These are phyloP conservation scores for Nannoperca australis DNA, from an alignment of 2,797 vertebrate species.

Conservation along the genomic window DNA sequence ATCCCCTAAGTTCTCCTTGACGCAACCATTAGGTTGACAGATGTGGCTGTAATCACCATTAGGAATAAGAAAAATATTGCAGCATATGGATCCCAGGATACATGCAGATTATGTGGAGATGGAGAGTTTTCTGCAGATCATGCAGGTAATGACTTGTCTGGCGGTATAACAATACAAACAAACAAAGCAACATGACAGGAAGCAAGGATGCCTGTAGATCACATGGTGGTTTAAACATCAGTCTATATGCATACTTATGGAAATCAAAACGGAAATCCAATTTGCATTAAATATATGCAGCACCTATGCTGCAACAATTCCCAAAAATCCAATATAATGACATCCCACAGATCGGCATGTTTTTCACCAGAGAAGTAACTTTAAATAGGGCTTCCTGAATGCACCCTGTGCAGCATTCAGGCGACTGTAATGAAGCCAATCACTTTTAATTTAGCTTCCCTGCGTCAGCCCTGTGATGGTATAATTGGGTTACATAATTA, in stretches of 20 bases:
- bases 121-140: slow-evolving; percentile 52
- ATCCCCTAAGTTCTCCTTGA: neutral
- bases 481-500: slow-evolving; percentile 85
- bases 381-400: slow-evolving; percentile 73
- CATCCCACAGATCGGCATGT: slow-evolving; percentile 42
- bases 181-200: slow-evolving; percentile 24
- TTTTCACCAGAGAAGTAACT: slow-evolving; percentile 65
- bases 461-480: slow-evolving; percentile 77
- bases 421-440: slow-evolving; percentile 82
- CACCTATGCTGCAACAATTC: slow-evolving; percentile 33
- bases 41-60: neutral
- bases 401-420: slow-evolving; percentile 68
- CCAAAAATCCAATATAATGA: slow-evolving; percentile 59
- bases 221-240: slow-evolving; percentile 40
- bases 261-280: slow-evolving; percentile 56
- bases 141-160: slow-evolving; percentile 48
- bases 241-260: slow-evolving; percentile 41
- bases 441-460: slow-evolving; percentile 81
- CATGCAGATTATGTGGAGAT: slow-evolving; percentile 16
- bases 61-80: neutral
- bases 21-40: too few species aligned
- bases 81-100: slow-evolving; percentile 21
- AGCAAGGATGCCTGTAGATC: slow-evolving; percentile 15
- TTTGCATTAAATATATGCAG: slow-evolving; percentile 48
- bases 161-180: slow-evolving; percentile 50